Base-by-base conservation (phyloP, 2,888 invertebrate species). In the Drosophila borborema region DNA sequence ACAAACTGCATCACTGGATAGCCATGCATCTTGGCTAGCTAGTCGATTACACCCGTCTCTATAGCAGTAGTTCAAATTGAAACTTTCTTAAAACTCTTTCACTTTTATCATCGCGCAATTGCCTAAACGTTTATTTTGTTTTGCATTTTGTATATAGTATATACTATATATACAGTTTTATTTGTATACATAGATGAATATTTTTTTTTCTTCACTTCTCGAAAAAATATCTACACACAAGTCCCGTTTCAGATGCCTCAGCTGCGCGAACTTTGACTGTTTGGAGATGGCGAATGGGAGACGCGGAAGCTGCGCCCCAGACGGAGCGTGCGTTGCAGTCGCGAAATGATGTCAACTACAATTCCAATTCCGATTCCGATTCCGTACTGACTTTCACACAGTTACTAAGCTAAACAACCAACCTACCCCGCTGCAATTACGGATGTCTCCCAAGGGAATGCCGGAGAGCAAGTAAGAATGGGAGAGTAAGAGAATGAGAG, bases 1-100 rank as follows among this genome's bases (percentile, higher is more conserved):
- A 95, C 94, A 89, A 95, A 95, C 92, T 95, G 95, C 95, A 95
- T 95, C 74, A 95, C 95, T 63, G 95, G 95, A 93, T 95, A 95
- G 65, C 95, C 95, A 86, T 95, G 95, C 95, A 95, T 95, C 41
- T 54, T 82, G 72, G 23, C 43, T 1, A 43, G 62, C 40, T 41
- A 18, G 18, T 51, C 51, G 34, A 3, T 3, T 20, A 34, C 14
- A 2, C 51, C 34, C 51, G 31, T 49, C 46, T 28, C 28, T 9
- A 9, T 48, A 16, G 16, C 23, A 8, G 7, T 3, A 16, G 4
- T 3, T 31, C 34, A 36, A 34, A 36, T 51, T 18, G 14, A 36
- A 51, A 20, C 18, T 12, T 4, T 12, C 23, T 34, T 8, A 20
- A 36, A 51, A 18, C 12, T 34, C 18, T 4, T 36, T 51, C 51